phyloP scores from a whole-genome alignment of 2,888 invertebrate genomes.

The Pseudococcus jackbeardsleyi region DNA sequence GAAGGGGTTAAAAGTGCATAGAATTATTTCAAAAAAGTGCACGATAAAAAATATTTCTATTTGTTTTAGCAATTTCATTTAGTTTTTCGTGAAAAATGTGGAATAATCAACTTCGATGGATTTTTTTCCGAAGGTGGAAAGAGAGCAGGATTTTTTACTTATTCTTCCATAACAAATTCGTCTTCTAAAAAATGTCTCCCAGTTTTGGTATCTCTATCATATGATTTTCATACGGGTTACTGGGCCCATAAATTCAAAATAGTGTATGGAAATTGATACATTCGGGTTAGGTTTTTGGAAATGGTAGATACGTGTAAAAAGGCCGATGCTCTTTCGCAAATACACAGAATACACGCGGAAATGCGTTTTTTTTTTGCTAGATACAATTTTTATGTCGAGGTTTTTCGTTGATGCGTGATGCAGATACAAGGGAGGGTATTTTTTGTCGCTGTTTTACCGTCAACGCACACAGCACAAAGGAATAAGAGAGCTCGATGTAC shows the following conservation, averaged over 20 bases:
- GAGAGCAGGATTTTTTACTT: no score
- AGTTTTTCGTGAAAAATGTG: no score
- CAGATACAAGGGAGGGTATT: neutral
- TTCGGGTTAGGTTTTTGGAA: neutral
- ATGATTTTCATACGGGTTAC: neutral
- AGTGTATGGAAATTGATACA: neutral
- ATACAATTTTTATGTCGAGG: neutral
- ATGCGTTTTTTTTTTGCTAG: conserved; percentile 10
- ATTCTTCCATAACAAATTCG: no score
- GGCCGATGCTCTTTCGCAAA: neutral
- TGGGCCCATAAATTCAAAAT: neutral
- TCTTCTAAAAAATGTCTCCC: no score
- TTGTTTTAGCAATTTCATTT: no score
- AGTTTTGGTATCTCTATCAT: neutral
- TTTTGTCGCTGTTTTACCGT: neutral
- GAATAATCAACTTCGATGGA: no score
- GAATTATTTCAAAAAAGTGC: no score
- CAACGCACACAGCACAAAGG: neutral
- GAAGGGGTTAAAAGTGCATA: no score
- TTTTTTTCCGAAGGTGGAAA: no score
- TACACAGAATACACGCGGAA: neutral
- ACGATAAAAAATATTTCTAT: no score
- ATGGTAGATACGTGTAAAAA: neutral
- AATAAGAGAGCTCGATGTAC: neutral
- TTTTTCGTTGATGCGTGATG: neutral